Evolutionary conservation across 2,797 vertebrate species (phyloP).

Genomic region (Simalia tracyae): DNA sequence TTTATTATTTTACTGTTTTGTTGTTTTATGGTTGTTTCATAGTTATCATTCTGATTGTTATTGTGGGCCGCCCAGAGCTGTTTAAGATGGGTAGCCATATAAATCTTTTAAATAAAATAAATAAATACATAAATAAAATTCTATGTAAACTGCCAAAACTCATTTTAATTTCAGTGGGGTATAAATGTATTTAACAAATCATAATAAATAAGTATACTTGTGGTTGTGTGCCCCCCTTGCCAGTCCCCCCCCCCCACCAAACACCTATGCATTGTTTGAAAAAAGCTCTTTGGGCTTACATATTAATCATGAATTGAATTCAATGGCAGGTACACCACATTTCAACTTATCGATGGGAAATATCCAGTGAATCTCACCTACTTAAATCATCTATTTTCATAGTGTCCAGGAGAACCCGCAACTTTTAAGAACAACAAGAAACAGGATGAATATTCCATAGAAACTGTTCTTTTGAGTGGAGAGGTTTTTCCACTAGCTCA

Average conservation of each 20-base stretch:
- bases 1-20: no score
- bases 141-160: no score
- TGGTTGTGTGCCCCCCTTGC: neutral
- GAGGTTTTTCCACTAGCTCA: neutral
- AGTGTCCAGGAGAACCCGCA: no score
- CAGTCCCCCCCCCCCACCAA: neutral
- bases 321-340: neutral
- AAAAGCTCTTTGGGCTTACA: neutral
- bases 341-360: neutral
- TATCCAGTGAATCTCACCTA: neutral
- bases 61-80: no score
- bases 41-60: no score
- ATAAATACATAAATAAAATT: no score
- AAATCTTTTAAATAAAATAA: no score
- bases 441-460: neutral
- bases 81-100: no score
- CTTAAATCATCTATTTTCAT: neutral
- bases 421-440: neutral
- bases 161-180: no score
- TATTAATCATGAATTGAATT: neutral
- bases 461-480: neutral
- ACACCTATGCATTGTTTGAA: neutral
- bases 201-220: neutral
- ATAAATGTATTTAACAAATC: neutral
- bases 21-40: no score